These are phyloP conservation scores for Ditula angustiorana DNA, from an alignment of 2,888 invertebrate genomes.

Conservation along the genomic window DNA sequence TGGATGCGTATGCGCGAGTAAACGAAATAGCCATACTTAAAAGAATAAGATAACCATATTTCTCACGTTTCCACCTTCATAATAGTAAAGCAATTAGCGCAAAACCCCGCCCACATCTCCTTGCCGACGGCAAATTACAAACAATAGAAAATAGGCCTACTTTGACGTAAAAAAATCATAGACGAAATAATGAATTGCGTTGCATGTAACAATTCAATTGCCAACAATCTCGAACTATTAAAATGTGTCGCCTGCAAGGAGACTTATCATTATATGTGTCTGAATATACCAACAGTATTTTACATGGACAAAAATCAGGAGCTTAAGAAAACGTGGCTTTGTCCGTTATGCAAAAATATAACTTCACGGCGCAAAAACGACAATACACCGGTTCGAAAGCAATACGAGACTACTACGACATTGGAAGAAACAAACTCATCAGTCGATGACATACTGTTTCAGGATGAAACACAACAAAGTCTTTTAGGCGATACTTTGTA, in stretches of 20 bases:
- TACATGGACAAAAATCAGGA: neutral
- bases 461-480: no score
- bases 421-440: neutral
- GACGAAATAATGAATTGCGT: neutral
- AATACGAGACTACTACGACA: no score
- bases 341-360: neutral
- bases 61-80: no score
- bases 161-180: no score
- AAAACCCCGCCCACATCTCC: no score
- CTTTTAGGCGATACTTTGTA: no score
- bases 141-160: no score
- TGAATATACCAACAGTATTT: neutral
- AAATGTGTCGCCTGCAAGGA: neutral
- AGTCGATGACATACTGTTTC: neutral
- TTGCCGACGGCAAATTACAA: no score
- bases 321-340: neutral
- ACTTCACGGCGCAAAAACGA: conserved; percentile 1
- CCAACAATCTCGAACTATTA: neutral
- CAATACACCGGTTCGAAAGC: neutral
- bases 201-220: neutral
- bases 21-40: no score
- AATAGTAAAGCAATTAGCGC: no score
- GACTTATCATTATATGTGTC: neutral
- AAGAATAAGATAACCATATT: no score
- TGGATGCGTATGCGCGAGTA: no score